These are phyloP conservation scores for Embiotoca jacksoni DNA, from an alignment of 2,113 vertebrate species.

Conservation along the genomic window DNA sequence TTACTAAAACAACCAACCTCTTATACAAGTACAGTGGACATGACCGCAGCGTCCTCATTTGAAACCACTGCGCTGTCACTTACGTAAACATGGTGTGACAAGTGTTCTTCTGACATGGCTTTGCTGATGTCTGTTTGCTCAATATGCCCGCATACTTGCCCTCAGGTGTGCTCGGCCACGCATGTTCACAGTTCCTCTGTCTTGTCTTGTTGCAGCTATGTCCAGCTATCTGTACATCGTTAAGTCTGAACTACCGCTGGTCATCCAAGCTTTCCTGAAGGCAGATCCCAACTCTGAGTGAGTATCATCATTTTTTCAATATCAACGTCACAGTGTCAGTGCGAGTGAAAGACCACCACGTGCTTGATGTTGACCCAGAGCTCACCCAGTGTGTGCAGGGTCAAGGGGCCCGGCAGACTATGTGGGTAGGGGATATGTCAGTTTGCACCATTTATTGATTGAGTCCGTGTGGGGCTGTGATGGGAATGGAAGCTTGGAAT, in stretches of 20 bases:
- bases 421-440: conserved; percentile 26
- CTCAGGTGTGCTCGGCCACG: background rate
- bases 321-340: background rate
- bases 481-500: conserved; percentile 48
- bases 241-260: conserved; percentile 96
- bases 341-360: background rate
- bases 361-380: conserved; percentile 29
- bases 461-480: conserved; percentile 54
- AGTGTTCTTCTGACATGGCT: conserved; percentile 7
- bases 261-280: conserved; percentile 96
- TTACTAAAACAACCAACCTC: background rate
- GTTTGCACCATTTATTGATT: conserved; percentile 53
- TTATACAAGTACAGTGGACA: background rate
- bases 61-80: conserved; percentile 1
- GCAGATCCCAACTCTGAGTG: conserved; percentile 88
- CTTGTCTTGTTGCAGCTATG: conserved; percentile 88
- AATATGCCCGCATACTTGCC: background rate
- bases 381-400: conserved; percentile 25
- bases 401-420: conserved; percentile 24
- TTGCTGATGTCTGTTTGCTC: conserved; percentile 10
- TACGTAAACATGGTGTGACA: conserved; percentile 13
- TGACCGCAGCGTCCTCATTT: background rate
- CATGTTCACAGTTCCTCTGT: conserved; percentile 30
- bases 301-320: conserved; percentile 73
- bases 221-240: conserved; percentile 99